Evolutionary conservation across 2,797 vertebrate genomes (phyloP), one percentile per base, ranked within the genome.

Genomic region (Streptopelia turtur): DNA sequence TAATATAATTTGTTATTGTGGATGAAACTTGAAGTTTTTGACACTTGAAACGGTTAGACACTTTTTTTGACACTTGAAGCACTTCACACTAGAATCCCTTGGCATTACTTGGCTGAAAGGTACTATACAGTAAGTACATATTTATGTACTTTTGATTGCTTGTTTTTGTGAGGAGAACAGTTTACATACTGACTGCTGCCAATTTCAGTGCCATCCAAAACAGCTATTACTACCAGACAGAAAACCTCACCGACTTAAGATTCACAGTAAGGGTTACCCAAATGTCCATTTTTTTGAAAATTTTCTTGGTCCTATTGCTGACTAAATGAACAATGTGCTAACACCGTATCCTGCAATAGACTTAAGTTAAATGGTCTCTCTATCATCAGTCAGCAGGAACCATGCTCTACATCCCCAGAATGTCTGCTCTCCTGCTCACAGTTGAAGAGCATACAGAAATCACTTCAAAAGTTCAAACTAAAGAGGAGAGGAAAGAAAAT

Each of bases 301-400:
- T 16, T 11, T 47, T 37, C 28, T 76, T n/a, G 28, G 11, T 45
- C 37, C 7, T 17, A 1, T 5, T 74, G 23, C 35, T 47, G 57
- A 50, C 9, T 41, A 64, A 81, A 84, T 24, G 28, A 30, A 49
- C 20, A 57, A 7, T 1, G 6, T 15, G 30, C 49, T 71, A 11
- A 33, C 33, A 61, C 8, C 3, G 7, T 6, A 2, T 6, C 14
- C 25, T 60, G 31, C n/a, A 52, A 7, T 0, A 3, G 41, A 8
- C 27, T 31, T 28, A 33, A 0, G 16, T 7, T 11, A 41, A 71
- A 35, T 1, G 28, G 6, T n/a, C 16, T 43, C n/a, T 76, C 59
- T 53, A 35, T 11, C 27, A 25, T 11, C 33, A 43, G 16, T 65
- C 77, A 63, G 60, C 37, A 35, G 65, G 10, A 81, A 5, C 28